phyloP scores from a whole-genome alignment of 1,140 invertebrate species.

The Ephestia elutella region DNA sequence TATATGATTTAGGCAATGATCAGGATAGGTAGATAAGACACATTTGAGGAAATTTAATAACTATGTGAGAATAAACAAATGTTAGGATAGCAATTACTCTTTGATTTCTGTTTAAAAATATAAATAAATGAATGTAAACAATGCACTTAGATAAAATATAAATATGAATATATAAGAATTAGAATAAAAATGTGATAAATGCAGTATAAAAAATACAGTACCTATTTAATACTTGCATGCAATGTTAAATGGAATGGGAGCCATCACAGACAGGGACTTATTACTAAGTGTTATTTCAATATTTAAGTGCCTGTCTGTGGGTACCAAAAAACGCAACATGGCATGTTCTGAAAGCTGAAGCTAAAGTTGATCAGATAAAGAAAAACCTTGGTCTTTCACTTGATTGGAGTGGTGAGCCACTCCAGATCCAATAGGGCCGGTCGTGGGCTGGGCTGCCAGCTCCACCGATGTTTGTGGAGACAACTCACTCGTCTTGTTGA shows the following conservation, averaged over 20 bases:
- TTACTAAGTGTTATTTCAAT: no score
- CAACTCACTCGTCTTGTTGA: slow-evolving; percentile 87
- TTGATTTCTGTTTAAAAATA: no score
- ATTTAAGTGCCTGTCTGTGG: slow-evolving; percentile 24
- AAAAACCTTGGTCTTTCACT: slow-evolving; percentile 81
- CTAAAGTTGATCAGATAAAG: slow-evolving; percentile 31
- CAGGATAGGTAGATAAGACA: no score
- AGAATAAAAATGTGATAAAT: no score
- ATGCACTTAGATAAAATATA: no score
- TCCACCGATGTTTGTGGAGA: slow-evolving; percentile 72
- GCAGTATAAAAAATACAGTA: no score
- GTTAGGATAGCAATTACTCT: no score
- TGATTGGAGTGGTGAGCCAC: slow-evolving; percentile 73
- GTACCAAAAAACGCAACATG: slow-evolving; percentile 63
- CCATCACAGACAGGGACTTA: slow-evolving; percentile 6
- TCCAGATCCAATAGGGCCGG: slow-evolving; percentile 65
- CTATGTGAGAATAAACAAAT: no score
- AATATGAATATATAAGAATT: no score
- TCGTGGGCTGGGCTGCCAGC: slow-evolving; percentile 49
- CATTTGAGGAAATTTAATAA: no score
- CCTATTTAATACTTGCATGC: slow-evolving; percentile 8
- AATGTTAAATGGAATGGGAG: slow-evolving; percentile 6
- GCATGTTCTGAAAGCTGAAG: slow-evolving; percentile 50
- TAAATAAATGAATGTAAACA: no score
- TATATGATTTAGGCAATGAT: no score